Percentiles rank a stretch among this genome's conserved stretches.
These are phyloP conservation scores for Exocentrus adspersus DNA, from an alignment of 2,888 invertebrate genomes.

Conservation along the genomic window DNA sequence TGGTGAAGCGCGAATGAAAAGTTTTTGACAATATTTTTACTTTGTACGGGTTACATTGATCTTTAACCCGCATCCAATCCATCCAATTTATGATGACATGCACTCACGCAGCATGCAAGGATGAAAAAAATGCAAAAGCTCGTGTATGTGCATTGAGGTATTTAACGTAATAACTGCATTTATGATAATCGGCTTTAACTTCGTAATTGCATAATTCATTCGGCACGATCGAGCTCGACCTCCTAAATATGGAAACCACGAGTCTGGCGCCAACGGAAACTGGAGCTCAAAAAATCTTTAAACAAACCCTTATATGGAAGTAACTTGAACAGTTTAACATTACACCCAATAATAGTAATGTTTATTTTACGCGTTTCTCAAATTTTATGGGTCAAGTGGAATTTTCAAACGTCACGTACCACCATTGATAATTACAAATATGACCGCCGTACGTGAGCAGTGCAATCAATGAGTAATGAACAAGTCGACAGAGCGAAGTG, in stretches of 20 bases:
- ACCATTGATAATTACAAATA: not conserved
- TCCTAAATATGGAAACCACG: slow-evolving; percentile 7
- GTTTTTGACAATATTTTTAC: too few species aligned
- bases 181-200: slow-evolving; percentile 9
- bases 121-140: not conserved
- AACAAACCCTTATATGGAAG: slow-evolving; percentile 5
- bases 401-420: not conserved
- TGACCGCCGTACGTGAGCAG: too few species aligned
- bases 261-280: slow-evolving; percentile 2
- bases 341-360: not conserved
- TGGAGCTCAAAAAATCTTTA: not conserved
- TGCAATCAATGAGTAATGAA: not conserved
- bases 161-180: not conserved
- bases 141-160: not conserved
- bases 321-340: not conserved
- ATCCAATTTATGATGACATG: too few species aligned
- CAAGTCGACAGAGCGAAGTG: not conserved
- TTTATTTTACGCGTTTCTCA: not conserved
- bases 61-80: too few species aligned
- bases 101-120: too few species aligned
- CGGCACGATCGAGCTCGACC: not conserved
- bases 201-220: slow-evolving; percentile 9
- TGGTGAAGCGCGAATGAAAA: too few species aligned
- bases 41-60: too few species aligned
- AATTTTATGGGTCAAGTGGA: not conserved